Conservation (phyloP, 2,113 vertebrate species). For the Polypterus bichir region DNA sequence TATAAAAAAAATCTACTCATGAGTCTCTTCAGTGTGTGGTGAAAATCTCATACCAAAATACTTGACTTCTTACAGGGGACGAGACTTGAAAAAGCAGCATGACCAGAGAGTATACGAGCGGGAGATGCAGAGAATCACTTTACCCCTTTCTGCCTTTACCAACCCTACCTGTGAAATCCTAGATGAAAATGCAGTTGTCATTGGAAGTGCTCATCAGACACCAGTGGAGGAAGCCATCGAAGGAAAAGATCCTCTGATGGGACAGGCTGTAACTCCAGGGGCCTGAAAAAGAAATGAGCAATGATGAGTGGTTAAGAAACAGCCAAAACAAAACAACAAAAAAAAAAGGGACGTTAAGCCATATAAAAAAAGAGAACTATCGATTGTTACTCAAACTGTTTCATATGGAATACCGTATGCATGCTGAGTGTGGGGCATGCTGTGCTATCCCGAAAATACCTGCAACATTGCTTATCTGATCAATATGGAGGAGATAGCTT, state of each 20-base stretch:
- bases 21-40: too few relatives aligned
- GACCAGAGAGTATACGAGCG: slow-evolving; percentile 73
- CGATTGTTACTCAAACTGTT: too few relatives aligned
- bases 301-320: too few relatives aligned
- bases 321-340: neutral
- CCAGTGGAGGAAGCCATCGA: slow-evolving; percentile 45
- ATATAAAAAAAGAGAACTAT: neutral
- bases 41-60: neutral
- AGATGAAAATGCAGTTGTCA: slow-evolving; percentile 74
- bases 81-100: slow-evolving; percentile 67
- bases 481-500: too few relatives aligned
- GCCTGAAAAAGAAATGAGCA: slow-evolving; percentile 51
- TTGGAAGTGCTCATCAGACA: slow-evolving; percentile 47
- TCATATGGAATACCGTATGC: too few relatives aligned
- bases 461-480: too few relatives aligned
- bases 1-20: too few relatives aligned
- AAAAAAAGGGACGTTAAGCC: slow-evolving; percentile 9
- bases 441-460: too few relatives aligned
- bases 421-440: too few relatives aligned
- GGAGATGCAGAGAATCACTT: slow-evolving; percentile 82
- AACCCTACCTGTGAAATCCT: slow-evolving; percentile 80
- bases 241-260: slow-evolving; percentile 62
- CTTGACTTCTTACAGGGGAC: slow-evolving; percentile 50
- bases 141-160: slow-evolving; percentile 78
- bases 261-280: slow-evolving; percentile 74